Percentiles rank a stretch among this genome's conserved stretches.
phyloP scores from a whole-genome alignment of 2,888 invertebrate species.

The Pseudococcus longispinus region DNA sequence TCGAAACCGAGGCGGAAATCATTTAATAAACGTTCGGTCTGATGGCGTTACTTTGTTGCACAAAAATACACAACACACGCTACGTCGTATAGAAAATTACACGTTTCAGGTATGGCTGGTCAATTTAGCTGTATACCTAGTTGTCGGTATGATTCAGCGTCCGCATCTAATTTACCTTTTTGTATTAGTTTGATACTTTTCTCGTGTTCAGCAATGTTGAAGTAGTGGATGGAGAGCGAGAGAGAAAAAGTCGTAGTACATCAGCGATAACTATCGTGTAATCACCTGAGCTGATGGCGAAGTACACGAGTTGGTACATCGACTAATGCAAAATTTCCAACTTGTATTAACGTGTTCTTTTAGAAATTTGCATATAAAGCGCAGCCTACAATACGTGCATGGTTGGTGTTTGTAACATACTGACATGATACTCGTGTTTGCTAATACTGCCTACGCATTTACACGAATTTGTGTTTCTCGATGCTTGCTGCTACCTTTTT shows the following conservation, averaged over 20 bases:
- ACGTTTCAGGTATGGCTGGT: neutral
- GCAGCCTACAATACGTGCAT: neutral
- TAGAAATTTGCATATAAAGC: constrained; percentile 9
- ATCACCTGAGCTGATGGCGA: neutral
- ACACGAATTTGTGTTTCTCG: neutral
- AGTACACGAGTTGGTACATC: neutral
- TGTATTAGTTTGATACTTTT: neutral
- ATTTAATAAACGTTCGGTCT: neutral
- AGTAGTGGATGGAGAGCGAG: neutral
- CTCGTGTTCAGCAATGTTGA: neutral
- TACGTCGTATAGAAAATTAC: neutral
- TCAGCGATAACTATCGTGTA: neutral
- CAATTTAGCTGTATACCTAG: neutral
- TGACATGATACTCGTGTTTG: neutral
- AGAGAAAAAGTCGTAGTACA: neutral
- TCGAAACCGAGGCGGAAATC: neutral
- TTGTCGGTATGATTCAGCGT: neutral
- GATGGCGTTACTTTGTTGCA: constrained; percentile 11
- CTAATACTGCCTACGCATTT: neutral
- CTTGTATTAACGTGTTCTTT: neutral
- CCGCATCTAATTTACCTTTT: neutral
- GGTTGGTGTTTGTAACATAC: neutral
- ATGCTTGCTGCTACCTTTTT: neutral
- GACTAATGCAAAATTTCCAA: neutral
- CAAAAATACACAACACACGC: neutral